Base-by-base conservation (phyloP, 2,888 invertebrate species). In the Agrotis segetum region DNA sequence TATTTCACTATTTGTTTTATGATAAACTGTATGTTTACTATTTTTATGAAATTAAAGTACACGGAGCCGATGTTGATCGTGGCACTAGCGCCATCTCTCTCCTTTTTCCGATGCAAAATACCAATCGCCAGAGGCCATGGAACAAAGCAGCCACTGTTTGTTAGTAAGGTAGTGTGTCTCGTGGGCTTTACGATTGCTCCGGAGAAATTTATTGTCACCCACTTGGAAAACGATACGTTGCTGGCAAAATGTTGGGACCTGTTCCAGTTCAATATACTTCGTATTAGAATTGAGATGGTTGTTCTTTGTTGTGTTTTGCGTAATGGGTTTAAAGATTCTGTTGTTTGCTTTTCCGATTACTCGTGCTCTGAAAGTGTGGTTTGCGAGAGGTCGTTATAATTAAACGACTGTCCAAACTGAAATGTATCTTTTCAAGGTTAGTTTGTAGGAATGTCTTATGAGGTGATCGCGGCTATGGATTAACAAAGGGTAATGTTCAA, bases 91-190 rank as follows among this genome's bases (percentile, higher is more conserved):
- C n/a, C n/a, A n/a, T n/a, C n/a, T n/a, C n/a, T n/a, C n/a, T n/a
- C n/a, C n/a, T n/a, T n/a, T n/a, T 93, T 92, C 88, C 89, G 87
- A 94, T 94, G 95, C 94, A 94, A 94, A 94, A 89, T 89, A 92
- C 90, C 92, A 90, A 90, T 91, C 88, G 90, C 87, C 88, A 84
- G 74, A 71, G 84, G 87, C 73, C 55, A 67, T 74, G 77, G 78
- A 80, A 77, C 86, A 85, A 78, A 79, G 80, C 85, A 79, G 65
- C 76, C 63, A 69, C 73, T 59, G 78, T 85, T 86, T 84, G 86
- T 82, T 84, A 85, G 74, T 40, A 71, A 84, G 71, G 73, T 74
- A 79, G 77, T 76, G 79, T 82, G 74, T 86, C 87, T 87, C 80
- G 74, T 64, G 89, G 88, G 90, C 84, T 92, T 83, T 94, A 93